Base-by-base conservation (phyloP, 2,797 vertebrate genomes). In the Cyprinodon diabolis region DNA sequence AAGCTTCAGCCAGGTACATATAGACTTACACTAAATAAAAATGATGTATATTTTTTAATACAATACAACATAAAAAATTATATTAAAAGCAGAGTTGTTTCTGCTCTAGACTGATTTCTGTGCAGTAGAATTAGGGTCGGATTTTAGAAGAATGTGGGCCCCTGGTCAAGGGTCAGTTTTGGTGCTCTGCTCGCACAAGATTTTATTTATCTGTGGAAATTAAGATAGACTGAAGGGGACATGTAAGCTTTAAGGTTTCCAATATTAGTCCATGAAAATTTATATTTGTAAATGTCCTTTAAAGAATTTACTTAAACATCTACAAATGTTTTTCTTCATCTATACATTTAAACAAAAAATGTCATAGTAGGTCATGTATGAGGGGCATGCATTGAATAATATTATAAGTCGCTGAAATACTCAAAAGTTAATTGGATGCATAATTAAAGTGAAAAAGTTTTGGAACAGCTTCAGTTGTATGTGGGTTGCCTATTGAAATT, bases 21-120 rank as follows among this genome's bases (percentile, higher is more conserved):
- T 69, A 71, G 40, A 60, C 71, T 79, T n/a, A 58, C 8, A 1
- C 3, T 8, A 74, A 19, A 68, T 72, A 25, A 12, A 10, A 0
- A 57, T 83, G 6, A 43, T 8, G 5, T 68, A 55, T 10, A n/a
- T 70, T 78, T 77, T 17, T 10, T 30, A 63, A 70, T 2, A 77
- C 30, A 51, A 58, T 35, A 57, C 25, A 30, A 72, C 65, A 69
- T 66, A 66, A 76, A 54, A 0, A 65, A 3, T 1, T 15, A 19
- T 74, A 72, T 78, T 57, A 21, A n/a, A 55, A 51, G 43, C 35
- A 6, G 1, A n/a, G 0, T 45, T 69, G 15, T 60, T 47, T 58
- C 5, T 65, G 43, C 48, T 74, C 12, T 47, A 47, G 12, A 47
- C 2, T 12, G 30, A 30, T 30, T 30, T 30, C 30, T 30, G 30